Base-by-base conservation (phyloP, 1,140 invertebrate genomes). In the Magallana angulata region DNA sequence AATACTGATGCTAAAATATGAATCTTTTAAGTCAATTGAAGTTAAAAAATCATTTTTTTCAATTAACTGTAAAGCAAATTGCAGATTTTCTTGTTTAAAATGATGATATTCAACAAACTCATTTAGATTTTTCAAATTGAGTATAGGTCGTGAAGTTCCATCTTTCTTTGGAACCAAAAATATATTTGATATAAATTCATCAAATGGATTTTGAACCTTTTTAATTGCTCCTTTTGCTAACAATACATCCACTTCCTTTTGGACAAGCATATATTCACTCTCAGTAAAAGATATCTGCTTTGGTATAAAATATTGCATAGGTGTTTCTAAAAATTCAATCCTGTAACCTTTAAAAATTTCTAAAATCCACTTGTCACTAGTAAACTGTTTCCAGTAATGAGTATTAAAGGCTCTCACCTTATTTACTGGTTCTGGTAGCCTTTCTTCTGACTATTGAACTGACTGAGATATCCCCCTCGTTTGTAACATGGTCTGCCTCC, bases 21-120 rank as follows among this genome's bases (percentile, higher is more conserved):
- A 85, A 48, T 89, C 85, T 84, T 86, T 62, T 2, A 88, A 64
- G 58, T 90, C 89, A n/a, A 86, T 59, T 8, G 87, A 88, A 14
- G 81, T 71, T 62, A 88, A 86, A 64, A 81, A 88, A 80, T 30
- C 59, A 81, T 82, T n/a, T 80, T 84, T 56, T 30, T 57, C 59
- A 7, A 90, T 81, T 7, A 84, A 0, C 57, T 85, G 1, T 30
- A 90, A 6, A 7, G 81, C 85, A 64, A 30, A 12, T 48, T 80
- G 48, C 1, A 88, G 80, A 18, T 48, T 88, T 62, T 91, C 90
- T 90, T 90, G 24, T 0, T 24, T 24, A 48, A 90, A 90, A 82
- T 90, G 87, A 9, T 86, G 57, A 48, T 90, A 71, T 57, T 80
- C 71, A 24, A 88, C 60, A n/a, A 60, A 59, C 7, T 5, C 1